Percentiles rank a stretch among this genome's conserved stretches.
These are phyloP conservation scores for Toxostoma redivivum DNA, from an alignment of 2,113 vertebrate species.

Conservation along the genomic window DNA sequence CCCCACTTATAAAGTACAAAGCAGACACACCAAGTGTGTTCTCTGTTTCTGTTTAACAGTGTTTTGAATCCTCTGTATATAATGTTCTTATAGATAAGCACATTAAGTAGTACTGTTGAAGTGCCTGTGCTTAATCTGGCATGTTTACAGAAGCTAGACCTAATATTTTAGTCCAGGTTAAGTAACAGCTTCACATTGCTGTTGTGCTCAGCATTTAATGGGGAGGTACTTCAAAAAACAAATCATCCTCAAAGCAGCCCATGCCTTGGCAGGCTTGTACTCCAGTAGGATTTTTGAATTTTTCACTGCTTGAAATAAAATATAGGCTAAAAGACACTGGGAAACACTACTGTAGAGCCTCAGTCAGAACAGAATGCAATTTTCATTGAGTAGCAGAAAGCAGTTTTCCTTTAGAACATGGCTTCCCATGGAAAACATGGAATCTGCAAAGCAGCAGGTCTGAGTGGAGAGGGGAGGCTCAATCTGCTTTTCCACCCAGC, in stretches of 20 bases:
- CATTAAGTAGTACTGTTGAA: not conserved
- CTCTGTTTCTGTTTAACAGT: not conserved
- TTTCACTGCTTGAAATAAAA: not conserved
- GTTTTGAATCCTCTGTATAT: not conserved
- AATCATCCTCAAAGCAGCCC: not conserved
- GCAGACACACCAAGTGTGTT: not conserved
- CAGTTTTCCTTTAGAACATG: not conserved
- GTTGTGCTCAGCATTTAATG: not conserved
- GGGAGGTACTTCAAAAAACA: not conserved
- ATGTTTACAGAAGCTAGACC: not conserved
- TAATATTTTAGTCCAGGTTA: not conserved
- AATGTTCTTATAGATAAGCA: slow-evolving; percentile 5
- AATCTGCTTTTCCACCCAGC: not conserved
- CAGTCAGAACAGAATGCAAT: not conserved
- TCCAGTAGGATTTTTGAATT: not conserved
- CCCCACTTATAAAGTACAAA: not conserved
- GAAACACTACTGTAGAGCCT: not conserved
- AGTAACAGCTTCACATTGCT: not conserved
- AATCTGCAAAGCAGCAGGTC: not conserved
- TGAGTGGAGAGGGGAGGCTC: not conserved
- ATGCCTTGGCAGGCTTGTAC: not conserved
- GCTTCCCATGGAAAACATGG: not conserved
- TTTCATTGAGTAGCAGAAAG: not conserved
- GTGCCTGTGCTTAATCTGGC: not conserved
- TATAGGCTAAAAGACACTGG: not conserved